Evolutionary conservation across 2,888 invertebrate species (phyloP).

Genomic region (Lysandra bellargus): DNA sequence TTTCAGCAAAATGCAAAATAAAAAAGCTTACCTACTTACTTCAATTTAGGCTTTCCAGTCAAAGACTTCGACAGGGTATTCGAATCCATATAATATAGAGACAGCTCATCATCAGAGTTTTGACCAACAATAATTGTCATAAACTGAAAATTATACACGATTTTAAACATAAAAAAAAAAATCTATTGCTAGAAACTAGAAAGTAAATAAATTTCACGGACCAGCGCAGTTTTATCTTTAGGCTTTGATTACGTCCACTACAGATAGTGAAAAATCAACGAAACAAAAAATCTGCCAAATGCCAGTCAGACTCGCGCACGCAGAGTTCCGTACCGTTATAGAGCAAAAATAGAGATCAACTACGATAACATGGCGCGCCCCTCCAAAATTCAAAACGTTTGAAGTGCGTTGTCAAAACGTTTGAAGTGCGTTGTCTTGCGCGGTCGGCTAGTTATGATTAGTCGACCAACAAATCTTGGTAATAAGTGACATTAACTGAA

Average conservation of each 20-base stretch:
- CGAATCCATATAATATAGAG: conserved; percentile 77
- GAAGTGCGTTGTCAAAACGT: no score
- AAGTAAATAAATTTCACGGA: background rate
- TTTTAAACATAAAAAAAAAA: no score
- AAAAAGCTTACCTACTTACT: conserved; percentile 59
- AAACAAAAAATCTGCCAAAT: background rate
- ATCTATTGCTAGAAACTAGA: background rate
- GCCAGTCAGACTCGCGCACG: no score
- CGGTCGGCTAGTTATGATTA: no score
- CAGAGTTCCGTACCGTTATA: no score
- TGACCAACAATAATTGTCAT: conserved; percentile 71
- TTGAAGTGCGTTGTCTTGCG: no score
- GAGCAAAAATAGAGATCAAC: no score
- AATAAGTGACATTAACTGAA: no score
- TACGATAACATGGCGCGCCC: no score
- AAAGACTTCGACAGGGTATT: conserved; percentile 81
- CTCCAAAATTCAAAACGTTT: no score
- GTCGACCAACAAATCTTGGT: no score
- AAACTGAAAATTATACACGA: conserved; percentile 50
- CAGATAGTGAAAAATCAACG: background rate
- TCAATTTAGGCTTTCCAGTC: conserved; percentile 82
- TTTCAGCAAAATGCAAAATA: background rate
- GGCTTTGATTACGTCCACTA: background rate
- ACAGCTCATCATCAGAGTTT: conserved; percentile 70
- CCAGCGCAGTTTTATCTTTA: background rate